phyloP scores from a whole-genome alignment of 2,113 vertebrate species.

The Labrus mixtus region DNA sequence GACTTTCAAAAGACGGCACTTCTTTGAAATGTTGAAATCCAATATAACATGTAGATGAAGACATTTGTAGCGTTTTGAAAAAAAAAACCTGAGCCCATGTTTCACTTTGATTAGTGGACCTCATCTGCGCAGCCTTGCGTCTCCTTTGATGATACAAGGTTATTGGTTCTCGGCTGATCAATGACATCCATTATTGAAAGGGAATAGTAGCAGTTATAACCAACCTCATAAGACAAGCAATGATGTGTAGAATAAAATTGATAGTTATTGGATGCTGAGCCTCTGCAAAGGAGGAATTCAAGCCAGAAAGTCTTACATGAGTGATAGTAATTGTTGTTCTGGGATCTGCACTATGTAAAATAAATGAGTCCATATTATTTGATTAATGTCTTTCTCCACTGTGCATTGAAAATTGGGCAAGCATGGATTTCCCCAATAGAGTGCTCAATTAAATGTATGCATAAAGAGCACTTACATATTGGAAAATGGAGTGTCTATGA shows the following conservation, averaged over 20 bases:
- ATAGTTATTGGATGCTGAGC: conserved; percentile 27
- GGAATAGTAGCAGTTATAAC: conserved; percentile 7
- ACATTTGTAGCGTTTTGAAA: neutral
- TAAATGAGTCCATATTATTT: neutral
- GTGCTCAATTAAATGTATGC: too few relatives aligned
- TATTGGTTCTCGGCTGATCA: conserved; percentile 28
- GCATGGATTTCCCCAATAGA: neutral
- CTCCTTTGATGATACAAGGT: conserved; percentile 24
- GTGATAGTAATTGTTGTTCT: conserved; percentile 4
- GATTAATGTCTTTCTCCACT: neutral
- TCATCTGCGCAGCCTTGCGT: neutral
- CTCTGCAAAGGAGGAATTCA: conserved; percentile 17
- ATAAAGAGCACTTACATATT: too few relatives aligned
- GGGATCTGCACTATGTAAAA: neutral
- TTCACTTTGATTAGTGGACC: conserved; percentile 15
- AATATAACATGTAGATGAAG: neutral
- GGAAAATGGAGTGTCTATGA: too few relatives aligned
- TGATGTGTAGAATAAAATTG: conserved; percentile 24
- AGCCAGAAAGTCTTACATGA: neutral
- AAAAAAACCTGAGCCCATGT: neutral
- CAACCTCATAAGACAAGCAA: conserved; percentile 1
- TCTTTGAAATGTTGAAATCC: conserved; percentile 10
- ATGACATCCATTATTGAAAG: conserved; percentile 9
- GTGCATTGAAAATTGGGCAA: neutral
- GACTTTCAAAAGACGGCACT: neutral